Evolutionary conservation across 2,797 vertebrate species (phyloP).

Genomic region (Okamejei kenojei): DNA sequence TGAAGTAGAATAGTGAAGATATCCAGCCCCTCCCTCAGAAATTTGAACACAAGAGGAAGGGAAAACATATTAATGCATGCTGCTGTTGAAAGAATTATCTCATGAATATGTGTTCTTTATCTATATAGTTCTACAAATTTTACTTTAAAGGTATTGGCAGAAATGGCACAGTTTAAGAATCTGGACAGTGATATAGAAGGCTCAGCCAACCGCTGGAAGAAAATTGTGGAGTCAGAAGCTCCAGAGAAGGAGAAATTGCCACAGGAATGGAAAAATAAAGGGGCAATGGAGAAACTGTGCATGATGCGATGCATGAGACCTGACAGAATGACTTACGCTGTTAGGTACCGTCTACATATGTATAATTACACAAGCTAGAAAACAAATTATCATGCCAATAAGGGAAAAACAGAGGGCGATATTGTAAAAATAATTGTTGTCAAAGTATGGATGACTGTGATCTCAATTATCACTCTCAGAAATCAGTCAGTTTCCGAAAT

Average conservation of each 20-base stretch:
- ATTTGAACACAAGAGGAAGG: no score
- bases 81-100: neutral
- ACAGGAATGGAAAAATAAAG: constrained; percentile 63
- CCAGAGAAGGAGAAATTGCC: constrained; percentile 62
- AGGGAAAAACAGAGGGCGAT: neutral
- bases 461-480: neutral
- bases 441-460: neutral
- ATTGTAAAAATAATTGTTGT: neutral
- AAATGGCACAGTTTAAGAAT: constrained; percentile 63
- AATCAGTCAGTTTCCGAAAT: no score
- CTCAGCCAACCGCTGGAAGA: constrained; percentile 62
- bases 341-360: constrained; percentile 49
- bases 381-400: neutral
- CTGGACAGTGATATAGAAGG: constrained; percentile 59
- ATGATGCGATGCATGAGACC: constrained; percentile 61
- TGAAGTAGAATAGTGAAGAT: no score
- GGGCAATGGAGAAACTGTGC: constrained; percentile 60
- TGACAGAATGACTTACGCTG: constrained; percentile 61
- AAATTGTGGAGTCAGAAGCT: constrained; percentile 58
- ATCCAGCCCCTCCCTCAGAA: neutral
- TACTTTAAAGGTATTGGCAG: constrained; percentile 52
- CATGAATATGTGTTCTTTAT: neutral
- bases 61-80: neutral
- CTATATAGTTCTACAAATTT: neutral
- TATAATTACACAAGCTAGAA: neutral